Conservation (phyloP, 1,140 invertebrate genomes). For the Zaprionus tsacasi region DNA sequence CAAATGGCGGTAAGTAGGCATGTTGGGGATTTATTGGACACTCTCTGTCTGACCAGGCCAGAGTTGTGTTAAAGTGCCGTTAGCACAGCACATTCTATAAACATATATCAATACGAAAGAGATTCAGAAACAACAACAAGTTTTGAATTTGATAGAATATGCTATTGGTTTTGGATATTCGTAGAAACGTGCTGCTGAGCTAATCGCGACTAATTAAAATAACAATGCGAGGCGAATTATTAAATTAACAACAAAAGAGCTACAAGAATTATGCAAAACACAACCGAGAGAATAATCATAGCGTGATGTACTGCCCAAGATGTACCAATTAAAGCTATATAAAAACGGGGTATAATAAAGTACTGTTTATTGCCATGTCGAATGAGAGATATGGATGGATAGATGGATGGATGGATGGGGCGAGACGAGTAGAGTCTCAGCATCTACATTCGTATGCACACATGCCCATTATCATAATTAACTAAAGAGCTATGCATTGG, state of each 20-base stretch:
- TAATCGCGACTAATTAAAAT: slow-evolving; percentile 66
- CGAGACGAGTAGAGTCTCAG: not conserved
- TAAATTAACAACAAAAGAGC: slow-evolving; percentile 33
- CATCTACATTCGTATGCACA: not conserved
- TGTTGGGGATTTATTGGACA: slow-evolving; percentile 53
- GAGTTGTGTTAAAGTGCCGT: not conserved
- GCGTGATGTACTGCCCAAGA: slow-evolving; percentile 15
- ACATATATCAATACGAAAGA: slow-evolving; percentile 9
- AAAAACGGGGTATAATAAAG: slow-evolving; percentile 6
- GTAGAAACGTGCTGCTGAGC: slow-evolving; percentile 60
- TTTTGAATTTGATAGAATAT: slow-evolving; percentile 9
- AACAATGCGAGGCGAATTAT: slow-evolving; percentile 56
- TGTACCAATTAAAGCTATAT: slow-evolving; percentile 3
- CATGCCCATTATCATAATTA: not conserved
- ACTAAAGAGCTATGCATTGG: not conserved
- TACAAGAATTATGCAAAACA: slow-evolving; percentile 36
- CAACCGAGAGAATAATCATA: slow-evolving; percentile 7
- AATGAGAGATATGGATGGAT: not conserved
- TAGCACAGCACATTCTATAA: slow-evolving; percentile 8
- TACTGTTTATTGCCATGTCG: not conserved
- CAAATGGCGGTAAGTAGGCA: slow-evolving; percentile 59
- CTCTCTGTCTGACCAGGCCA: slow-evolving; percentile 27
- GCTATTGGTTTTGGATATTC: slow-evolving; percentile 27
- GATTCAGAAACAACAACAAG: slow-evolving; percentile 12
- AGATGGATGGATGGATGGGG: not conserved